These are phyloP conservation scores for rat (Rattus norvegicus) DNA, from an alignment of 2,113 vertebrate genomes.

Conservation along the genomic window GRCr8 NC_086021.1:81364001-81364500, in stretches of 20 bases:
- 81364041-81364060: conserved; percentile 18
- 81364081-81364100: background rate
- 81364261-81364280: background rate
- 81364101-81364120: background rate
- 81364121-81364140: conserved; percentile 18
- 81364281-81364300: background rate
- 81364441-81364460: background rate
- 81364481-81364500: background rate
- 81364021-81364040: background rate
- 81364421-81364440: background rate
- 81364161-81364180: background rate
- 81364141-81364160: background rate
- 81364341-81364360: background rate
- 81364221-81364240: background rate
- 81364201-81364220: background rate
- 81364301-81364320: background rate
- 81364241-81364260: background rate
- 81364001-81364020: background rate
- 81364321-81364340: background rate
- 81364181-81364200: background rate
- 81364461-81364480: background rate
- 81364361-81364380: conserved; percentile 2
- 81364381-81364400: background rate
- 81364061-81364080: background rate
- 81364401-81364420: background rate